Percentiles rank a stretch among this genome's conserved stretches.
Conservation (phyloP, 2,113 vertebrate species). For the Protobothrops flavoviridis region DNA sequence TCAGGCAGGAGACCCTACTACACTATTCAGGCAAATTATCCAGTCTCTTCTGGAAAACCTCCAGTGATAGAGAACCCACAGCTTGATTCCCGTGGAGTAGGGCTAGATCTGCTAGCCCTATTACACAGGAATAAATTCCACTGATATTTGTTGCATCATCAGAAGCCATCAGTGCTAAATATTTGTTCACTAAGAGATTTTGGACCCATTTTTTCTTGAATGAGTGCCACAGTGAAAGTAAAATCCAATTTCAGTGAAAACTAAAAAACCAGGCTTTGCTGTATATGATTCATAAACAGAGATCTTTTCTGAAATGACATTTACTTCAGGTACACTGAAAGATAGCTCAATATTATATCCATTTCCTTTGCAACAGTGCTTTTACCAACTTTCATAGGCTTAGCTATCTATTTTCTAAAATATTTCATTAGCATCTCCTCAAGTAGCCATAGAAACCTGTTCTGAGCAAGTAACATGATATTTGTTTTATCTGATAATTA, state of each 20-base stretch:
- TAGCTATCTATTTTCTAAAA: conserved; percentile 3
- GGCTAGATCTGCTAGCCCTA: background rate
- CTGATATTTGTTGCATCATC: background rate
- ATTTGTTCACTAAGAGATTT: background rate
- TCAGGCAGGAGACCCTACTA: background rate
- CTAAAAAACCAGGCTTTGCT: background rate
- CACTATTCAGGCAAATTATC: background rate
- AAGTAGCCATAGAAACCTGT: background rate
- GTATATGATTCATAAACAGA: conserved; percentile 29
- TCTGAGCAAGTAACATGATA: background rate
- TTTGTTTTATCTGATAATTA: conserved; percentile 1
- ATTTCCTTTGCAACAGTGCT: conserved; percentile 29
- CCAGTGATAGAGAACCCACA: background rate
- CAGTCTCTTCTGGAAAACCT: background rate
- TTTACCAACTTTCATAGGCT: conserved; percentile 30
- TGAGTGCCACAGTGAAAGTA: background rate
- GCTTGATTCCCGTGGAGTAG: background rate
- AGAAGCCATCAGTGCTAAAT: background rate
- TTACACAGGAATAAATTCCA: background rate
- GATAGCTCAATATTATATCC: conserved; percentile 3
- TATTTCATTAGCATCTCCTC: conserved; percentile 28
- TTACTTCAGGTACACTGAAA: conserved; percentile 28
- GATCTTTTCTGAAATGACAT: conserved; percentile 27
- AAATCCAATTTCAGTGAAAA: background rate
- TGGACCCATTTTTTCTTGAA: background rate